Evolutionary conservation across 2,888 invertebrate genomes (phyloP).

Genomic region (Thecophora atra): DNA sequence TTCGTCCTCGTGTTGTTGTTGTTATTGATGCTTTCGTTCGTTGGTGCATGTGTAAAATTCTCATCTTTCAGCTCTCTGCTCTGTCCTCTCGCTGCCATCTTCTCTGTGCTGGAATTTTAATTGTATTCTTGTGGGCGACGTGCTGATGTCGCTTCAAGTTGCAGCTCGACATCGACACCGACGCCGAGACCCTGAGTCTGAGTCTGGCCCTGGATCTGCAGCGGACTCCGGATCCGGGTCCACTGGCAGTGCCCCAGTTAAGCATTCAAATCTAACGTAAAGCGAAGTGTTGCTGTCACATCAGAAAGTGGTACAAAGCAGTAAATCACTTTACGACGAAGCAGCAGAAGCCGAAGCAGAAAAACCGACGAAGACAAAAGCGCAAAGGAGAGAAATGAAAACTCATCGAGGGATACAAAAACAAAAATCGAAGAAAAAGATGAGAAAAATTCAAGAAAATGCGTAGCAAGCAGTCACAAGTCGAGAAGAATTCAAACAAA

Average conservation of each 20-base stretch:
- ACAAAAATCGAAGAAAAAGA: background rate
- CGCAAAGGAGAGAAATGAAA: background rate
- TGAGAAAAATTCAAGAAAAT: background rate
- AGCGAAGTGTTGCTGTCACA: too few relatives aligned
- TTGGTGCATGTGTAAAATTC: background rate
- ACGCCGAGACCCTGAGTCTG: too few relatives aligned
- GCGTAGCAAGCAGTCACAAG: too few relatives aligned
- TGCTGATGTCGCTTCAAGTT: background rate
- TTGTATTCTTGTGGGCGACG: background rate
- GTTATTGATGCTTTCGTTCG: constrained; percentile 13
- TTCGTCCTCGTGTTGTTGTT: background rate
- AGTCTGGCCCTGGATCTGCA: too few relatives aligned
- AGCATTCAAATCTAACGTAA: too few relatives aligned
- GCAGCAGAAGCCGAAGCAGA: background rate
- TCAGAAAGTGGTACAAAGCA: too few relatives aligned
- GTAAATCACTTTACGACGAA: background rate
- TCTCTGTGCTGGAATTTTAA: background rate
- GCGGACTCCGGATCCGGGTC: too few relatives aligned
- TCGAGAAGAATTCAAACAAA: background rate
- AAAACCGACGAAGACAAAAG: background rate
- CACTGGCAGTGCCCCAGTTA: too few relatives aligned
- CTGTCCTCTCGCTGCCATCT: background rate
- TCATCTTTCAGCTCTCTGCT: background rate
- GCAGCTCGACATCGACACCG: background rate
- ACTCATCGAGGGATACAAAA: background rate